Conservation (phyloP, 92 coral and sea anemone species). For the Hydrozoanthus gracilis region DNA sequence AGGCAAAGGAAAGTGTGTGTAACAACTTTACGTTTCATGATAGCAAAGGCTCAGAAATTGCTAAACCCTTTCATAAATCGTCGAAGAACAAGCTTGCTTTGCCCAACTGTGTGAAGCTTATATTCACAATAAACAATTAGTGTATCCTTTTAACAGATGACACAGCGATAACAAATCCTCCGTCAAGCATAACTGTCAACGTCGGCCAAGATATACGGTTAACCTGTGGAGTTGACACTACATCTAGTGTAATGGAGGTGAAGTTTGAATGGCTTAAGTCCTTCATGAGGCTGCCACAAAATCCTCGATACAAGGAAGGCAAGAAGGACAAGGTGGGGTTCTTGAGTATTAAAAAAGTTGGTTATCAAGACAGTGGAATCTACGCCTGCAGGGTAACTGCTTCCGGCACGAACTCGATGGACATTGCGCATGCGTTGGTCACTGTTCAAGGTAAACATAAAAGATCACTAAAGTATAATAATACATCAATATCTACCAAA, state of each 20-base stretch:
- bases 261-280: conserved; percentile 72
- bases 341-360: conserved; percentile 57
- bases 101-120: neutral
- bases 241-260: conserved; percentile 62
- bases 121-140: neutral
- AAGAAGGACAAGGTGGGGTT: conserved; percentile 58
- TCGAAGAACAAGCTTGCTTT: too few relatives aligned
- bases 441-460: conserved; percentile 71
- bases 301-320: conserved; percentile 51
- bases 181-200: conserved; percentile 39
- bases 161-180: conserved; percentile 64
- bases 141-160: conserved; percentile 40
- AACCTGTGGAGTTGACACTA: conserved; percentile 69
- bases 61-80: too few relatives aligned
- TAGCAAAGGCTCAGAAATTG: too few relatives aligned
- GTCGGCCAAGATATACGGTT: conserved; percentile 66
- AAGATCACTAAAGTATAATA: neutral
- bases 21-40: too few relatives aligned
- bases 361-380: conserved; percentile 69
- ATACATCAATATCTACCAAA: too few relatives aligned
- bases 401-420: conserved; percentile 47
- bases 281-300: conserved; percentile 45
- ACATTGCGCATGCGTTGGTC: conserved; percentile 59
- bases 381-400: conserved; percentile 68
- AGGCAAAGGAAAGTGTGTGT: too few relatives aligned